Evolutionary conservation across 2,113 vertebrate genomes (phyloP), one percentile per base, ranked within the genome.

Genomic region (Pampusana beccarii): DNA sequence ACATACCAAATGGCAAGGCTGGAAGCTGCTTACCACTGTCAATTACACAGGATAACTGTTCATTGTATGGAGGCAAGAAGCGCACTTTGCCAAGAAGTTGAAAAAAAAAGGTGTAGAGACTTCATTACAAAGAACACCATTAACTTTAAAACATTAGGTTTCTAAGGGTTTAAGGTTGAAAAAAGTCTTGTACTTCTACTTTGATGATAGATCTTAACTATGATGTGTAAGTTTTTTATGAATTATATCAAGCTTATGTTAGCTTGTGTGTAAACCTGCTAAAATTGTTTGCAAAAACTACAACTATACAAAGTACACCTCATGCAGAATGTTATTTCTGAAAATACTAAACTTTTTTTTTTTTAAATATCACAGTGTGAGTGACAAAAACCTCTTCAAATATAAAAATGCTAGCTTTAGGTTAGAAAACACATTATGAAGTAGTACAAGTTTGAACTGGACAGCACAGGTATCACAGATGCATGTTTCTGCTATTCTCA

Each of bases 401-500:
- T 36, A n/a, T 8, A 78, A 88, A 25, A 78, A 62, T 58, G 33
- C 6, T 14, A 82, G 25, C 28, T 79, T 90, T 20, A 85, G 33
- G 64, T 56, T 36, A 75, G 79, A 71, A 72, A 71, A 29, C 4
- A 21, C 5, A 67, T 36, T 38, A 58, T 2, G 1, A 74, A 67
- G 40, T n/a, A 53, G 5, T 18, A 6, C n/a, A 70, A 62, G 31
- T 24, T 29, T 74, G 42, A 92, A 62, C 24, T 54, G 16, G 56
- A 67, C 34, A 71, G 70, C 17, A 48, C 21, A 85, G 29, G 18
- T 40, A 23, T 54, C 65, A 44, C 16, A 62, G n/a, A 25, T 13
- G 7, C 12, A 34, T 2, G 10, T 38, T 75, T 79, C 23, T 28
- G 15, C 57, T 74, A 13, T 36, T 60, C 48, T 80, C 0, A 0